These are phyloP conservation scores for Zaprionus ghesquierei DNA, from an alignment of 1,140 invertebrate genomes.

Conservation along the genomic window DNA sequence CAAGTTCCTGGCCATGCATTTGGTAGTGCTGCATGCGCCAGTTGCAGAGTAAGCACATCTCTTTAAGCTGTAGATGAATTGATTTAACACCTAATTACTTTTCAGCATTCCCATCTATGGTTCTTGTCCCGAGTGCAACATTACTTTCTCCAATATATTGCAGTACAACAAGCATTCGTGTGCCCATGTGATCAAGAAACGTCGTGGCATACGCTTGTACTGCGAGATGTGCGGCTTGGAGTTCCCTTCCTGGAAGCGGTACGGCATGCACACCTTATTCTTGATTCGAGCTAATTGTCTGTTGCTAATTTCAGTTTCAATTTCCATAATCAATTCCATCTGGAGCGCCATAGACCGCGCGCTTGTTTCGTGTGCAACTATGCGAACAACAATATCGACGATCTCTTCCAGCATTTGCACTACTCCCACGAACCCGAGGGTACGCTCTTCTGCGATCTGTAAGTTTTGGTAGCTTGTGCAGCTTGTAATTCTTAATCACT, in stretches of 20 bases:
- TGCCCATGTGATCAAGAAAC: slow-evolving; percentile 61
- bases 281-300: not conserved
- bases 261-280: not conserved
- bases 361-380: slow-evolving; percentile 66
- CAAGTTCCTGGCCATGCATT: slow-evolving; percentile 59
- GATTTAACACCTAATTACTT: not conserved
- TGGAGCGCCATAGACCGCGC: slow-evolving; percentile 66
- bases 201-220: slow-evolving; percentile 45
- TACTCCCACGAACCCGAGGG: slow-evolving; percentile 65
- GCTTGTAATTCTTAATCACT: not conserved
- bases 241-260: slow-evolving; percentile 79
- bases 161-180: slow-evolving; percentile 78
- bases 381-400: slow-evolving; percentile 58
- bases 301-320: slow-evolving; percentile 48
- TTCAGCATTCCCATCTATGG: slow-evolving; percentile 70
- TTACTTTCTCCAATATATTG: slow-evolving; percentile 69
- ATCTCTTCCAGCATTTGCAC: slow-evolving; percentile 72
- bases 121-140: slow-evolving; percentile 65
- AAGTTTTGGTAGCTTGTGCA: not conserved
- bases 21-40: slow-evolving; percentile 65
- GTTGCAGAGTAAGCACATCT: slow-evolving; percentile 53
- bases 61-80: not conserved
- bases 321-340: slow-evolving; percentile 78
- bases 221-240: slow-evolving; percentile 67
- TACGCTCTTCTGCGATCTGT: slow-evolving; percentile 67